A percentile compares a stretch with the other conserved stretches of the same genome.
Conservation (phyloP, 2,888 invertebrate species). For the Epistrophella euchroma region DNA sequence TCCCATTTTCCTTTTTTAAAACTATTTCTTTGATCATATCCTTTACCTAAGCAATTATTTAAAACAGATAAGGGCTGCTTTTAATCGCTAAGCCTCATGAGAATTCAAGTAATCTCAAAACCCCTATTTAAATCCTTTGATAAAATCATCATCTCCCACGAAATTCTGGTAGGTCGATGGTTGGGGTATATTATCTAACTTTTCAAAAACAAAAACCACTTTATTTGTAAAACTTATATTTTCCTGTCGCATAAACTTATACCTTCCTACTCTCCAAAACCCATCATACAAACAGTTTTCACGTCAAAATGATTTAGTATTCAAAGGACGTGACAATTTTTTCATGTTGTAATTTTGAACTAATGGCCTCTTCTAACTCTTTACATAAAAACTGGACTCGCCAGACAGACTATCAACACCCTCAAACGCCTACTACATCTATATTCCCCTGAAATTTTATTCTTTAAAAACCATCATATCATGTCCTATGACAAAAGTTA, state of each 20-base stretch:
- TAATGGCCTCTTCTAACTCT: slow-evolving; percentile 58
- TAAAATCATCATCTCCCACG: neutral
- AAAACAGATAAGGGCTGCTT: neutral
- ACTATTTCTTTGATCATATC: neutral
- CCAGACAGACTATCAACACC: slow-evolving; percentile 2
- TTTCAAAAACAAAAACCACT: slow-evolving; percentile 25
- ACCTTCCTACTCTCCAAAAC: neutral
- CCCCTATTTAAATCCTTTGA: neutral
- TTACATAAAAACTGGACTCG: neutral
- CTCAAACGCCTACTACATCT: slow-evolving; percentile 3
- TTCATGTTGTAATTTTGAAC: slow-evolving; percentile 62
- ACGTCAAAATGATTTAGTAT: slow-evolving; percentile 66
- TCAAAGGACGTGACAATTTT: slow-evolving; percentile 54
- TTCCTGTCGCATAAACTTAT: slow-evolving; percentile 15
- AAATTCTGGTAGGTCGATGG: neutral
- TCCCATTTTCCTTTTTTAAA: too few species aligned
- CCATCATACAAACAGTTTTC: slow-evolving; percentile 19
- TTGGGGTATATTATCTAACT: neutral
- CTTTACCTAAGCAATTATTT: neutral
- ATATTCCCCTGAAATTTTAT: slow-evolving; percentile 11
- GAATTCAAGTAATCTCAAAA: neutral
- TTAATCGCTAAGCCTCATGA: neutral
- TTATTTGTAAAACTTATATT: neutral
- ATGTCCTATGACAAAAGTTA: slow-evolving; percentile 3
- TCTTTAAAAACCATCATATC: neutral